These are phyloP conservation scores for Lordiphosa stackelbergi DNA, from an alignment of 1,140 invertebrate genomes.

Conservation along the genomic window DNA sequence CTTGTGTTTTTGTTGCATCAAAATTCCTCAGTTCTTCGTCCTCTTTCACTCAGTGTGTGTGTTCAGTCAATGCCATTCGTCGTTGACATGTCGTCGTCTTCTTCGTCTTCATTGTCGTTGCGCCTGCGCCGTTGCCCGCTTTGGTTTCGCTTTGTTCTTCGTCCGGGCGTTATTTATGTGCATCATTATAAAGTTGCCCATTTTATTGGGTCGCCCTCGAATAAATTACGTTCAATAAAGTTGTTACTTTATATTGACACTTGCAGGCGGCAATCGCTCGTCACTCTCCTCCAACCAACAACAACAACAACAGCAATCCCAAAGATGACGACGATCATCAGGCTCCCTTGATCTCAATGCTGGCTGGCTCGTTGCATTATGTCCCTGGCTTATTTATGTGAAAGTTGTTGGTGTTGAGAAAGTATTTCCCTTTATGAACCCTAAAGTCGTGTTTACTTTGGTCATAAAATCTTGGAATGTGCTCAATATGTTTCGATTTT, in stretches of 20 bases:
- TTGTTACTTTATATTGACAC: constrained; percentile 76
- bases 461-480: constrained; percentile 58
- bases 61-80: constrained; percentile 38
- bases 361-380: constrained; percentile 8
- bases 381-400: constrained; percentile 47
- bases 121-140: constrained; percentile 27
- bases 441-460: constrained; percentile 47
- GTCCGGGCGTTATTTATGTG: constrained; percentile 58
- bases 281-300: constrained; percentile 43
- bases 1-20: too few relatives aligned
- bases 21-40: too few relatives aligned
- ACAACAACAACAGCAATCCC: constrained; percentile 13
- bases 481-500: constrained; percentile 55
- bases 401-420: constrained; percentile 51
- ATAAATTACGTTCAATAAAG: constrained; percentile 74
- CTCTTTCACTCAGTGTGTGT: too few relatives aligned
- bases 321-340: not conserved
- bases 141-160: constrained; percentile 29
- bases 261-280: constrained; percentile 73
- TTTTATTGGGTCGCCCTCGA: constrained; percentile 73
- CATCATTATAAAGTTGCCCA: constrained; percentile 72
- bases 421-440: constrained; percentile 45
- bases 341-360: constrained; percentile 13
- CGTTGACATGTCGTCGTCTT: constrained; percentile 44
- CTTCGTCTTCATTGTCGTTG: constrained; percentile 19